Evolutionary conservation across 2,888 invertebrate genomes (phyloP), one percentile per base, ranked within the genome.

Genomic region (Leptodirus hochenwartii): DNA sequence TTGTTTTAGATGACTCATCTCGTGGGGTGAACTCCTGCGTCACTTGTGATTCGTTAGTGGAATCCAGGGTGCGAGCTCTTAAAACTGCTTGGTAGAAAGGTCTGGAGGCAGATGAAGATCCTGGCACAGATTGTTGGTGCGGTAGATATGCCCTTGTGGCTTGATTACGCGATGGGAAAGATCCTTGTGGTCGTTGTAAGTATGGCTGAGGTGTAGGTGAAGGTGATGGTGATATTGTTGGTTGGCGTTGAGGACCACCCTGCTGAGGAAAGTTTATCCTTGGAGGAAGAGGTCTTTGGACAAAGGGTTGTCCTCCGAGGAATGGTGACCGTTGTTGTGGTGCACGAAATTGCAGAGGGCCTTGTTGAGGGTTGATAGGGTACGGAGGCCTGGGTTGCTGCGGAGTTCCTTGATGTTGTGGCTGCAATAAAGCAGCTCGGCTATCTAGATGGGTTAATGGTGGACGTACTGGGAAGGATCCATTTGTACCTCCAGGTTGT

Each of bases 221-320:
- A n/a, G n/a, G n/a, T n/a, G n/a, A n/a, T n/a, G n/a, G n/a, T n/a
- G n/a, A n/a, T n/a, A n/a, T n/a, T n/a, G n/a, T n/a, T 20, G 20
- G 20, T 9, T 20, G n/a, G n/a, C 32, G 33, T 33, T 15, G 31
- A 23, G 6, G 36, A 27, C 42, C 53, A 54, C 32, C 56, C 38
- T 37, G 54, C 52, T 41, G 59, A 11, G 52, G 43, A 59, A 56
- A 10, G 62, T 57, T 34, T 59, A 50, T 47, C 62, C 64, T 37
- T 58, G 55, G 10, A 54, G 49, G 30, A 10, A 47, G 49, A 17
- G 43, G 39, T 28, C 46, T 44, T 4, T 30, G 29, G 30, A 20
- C 17, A 25, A 20, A 17, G 43, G 20, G 44, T 37, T 29, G 44
- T 15, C 41, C 42, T 31, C 43, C 37, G 12, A 40, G 40, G 30